A percentile compares a stretch with the other conserved stretches of the same genome.
These are phyloP conservation scores for Thereva unica DNA, from an alignment of 2,888 invertebrate species.

Conservation along the genomic window DNA sequence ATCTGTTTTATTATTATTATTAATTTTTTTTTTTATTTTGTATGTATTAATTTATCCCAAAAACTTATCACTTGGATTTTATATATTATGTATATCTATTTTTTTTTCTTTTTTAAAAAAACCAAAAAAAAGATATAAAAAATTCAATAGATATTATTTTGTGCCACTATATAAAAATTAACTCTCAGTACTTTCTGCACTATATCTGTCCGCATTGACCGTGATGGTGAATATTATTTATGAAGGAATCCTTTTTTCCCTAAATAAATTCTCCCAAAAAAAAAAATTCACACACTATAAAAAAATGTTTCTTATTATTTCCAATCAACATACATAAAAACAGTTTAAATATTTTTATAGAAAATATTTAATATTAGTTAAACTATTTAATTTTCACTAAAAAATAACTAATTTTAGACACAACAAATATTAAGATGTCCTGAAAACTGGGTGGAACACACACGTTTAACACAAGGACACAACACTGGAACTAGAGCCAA, in stretches of 20 bases:
- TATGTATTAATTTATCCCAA: too few relatives aligned
- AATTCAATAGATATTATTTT: neutral
- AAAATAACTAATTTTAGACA: slow-evolving; percentile 29
- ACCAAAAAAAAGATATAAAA: neutral
- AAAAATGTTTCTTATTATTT: too few relatives aligned
- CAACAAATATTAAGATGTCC: slow-evolving; percentile 37
- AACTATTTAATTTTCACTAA: slow-evolving; percentile 5
- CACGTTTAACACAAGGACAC: slow-evolving; percentile 35
- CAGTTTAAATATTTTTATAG: too few relatives aligned
- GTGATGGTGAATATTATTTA: neutral
- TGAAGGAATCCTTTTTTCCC: too few relatives aligned
- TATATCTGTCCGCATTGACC: slow-evolving; percentile 3
- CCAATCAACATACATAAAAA: too few relatives aligned
- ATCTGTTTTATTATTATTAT: too few relatives aligned
- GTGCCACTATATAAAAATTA: neutral
- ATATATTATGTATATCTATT: too few relatives aligned
- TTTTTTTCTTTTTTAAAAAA: neutral
- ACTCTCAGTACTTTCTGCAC: slow-evolving; percentile 12
- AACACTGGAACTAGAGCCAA: slow-evolving; percentile 22
- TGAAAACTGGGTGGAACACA: slow-evolving; percentile 41
- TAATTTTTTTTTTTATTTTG: too few relatives aligned
- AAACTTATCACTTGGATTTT: neutral
- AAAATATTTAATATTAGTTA: too few relatives aligned
- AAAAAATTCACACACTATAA: too few relatives aligned
- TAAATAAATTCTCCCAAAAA: too few relatives aligned